Base-by-base conservation (phyloP, 2,888 invertebrate species). In the Ligdia adustata region DNA sequence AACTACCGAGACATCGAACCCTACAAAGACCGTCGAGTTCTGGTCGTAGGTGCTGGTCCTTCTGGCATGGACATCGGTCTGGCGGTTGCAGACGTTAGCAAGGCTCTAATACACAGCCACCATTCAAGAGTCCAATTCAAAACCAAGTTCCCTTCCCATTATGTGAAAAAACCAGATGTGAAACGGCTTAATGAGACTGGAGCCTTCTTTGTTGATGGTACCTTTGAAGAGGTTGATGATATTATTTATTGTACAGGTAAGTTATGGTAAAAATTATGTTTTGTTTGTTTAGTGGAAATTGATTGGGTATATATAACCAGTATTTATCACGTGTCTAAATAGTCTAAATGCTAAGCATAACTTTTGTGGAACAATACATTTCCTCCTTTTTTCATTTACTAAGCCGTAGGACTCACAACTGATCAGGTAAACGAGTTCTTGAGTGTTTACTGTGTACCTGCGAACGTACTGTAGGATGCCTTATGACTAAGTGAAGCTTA, bases 31-130 rank as follows among this genome's bases (percentile, higher is more conserved):
- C 91, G 92, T 50, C 87, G 79, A 1, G 94, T 96, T 0, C 78
- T 94, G 1, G 74, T 95, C 6, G 81, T 96, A 1, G 96, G 96
- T 0, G 94, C 94, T 0, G 93, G 93, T 0, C 92, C 94, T 0
- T 96, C 95, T 0, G 96, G 95, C 1, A 87, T 93, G 69, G 96
- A 96, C 64, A 94, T 96, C 22, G 88, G 92, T 0, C 69, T 94
- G 0, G 93, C 95, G 58, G 74, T 95, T 0, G 80, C 91, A 0
- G 63, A 69, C 0, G 55, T 79, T n/a, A 88, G 90, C 13, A 66
- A 70, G 20, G 72, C 72, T 5, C 78, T 93, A 15, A 66, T 91
- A 22, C 80, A 92, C 42, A 92, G 92, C 38, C 92, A 92, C 47
- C 91, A 92, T 60, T 81, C 82, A 0, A 75, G 59, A 11, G 68